phyloP scores from a whole-genome alignment of 1,140 invertebrate species.

The Mamestra configurata region DNA sequence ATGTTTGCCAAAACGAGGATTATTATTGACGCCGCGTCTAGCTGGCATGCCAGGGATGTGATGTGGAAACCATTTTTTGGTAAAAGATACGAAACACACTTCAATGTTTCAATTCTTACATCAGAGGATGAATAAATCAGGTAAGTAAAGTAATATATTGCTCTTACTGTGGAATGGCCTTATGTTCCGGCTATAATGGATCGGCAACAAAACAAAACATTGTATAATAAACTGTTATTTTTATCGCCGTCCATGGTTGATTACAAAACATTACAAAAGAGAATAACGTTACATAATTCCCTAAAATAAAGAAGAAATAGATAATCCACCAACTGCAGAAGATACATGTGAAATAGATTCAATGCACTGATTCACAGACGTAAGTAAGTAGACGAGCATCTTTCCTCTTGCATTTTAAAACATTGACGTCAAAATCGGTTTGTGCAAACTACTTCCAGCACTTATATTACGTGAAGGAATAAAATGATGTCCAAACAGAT shows the following conservation, averaged over 20 bases:
- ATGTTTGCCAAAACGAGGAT: constrained; percentile 72
- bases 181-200: constrained; percentile 52
- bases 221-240: constrained; percentile 67
- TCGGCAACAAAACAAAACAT: constrained; percentile 61
- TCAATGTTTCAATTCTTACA: constrained; percentile 1
- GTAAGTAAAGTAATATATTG: constrained; percentile 13
- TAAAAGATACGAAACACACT: not conserved
- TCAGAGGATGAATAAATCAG: constrained; percentile 14
- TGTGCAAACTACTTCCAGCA: constrained; percentile 54
- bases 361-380: constrained; percentile 65
- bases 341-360: constrained; percentile 51
- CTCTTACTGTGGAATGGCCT: constrained; percentile 4
- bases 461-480: constrained; percentile 58
- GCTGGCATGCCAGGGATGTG: constrained; percentile 4
- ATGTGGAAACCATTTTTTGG: constrained; percentile 22
- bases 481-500: constrained; percentile 49
- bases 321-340: constrained; percentile 4
- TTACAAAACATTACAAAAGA: constrained; percentile 13
- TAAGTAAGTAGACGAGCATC: constrained; percentile 52
- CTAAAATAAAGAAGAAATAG: constrained; percentile 20
- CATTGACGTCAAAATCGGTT: constrained; percentile 67
- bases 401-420: constrained; percentile 66
- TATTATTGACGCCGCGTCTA: constrained; percentile 56
- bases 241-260: constrained; percentile 58
- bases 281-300: constrained; percentile 28